Percentiles rank a stretch among this genome's conserved stretches.
Evolutionary conservation across 2,797 vertebrate species (phyloP).

Genomic region (Microcaecilia unicolor): DNA sequence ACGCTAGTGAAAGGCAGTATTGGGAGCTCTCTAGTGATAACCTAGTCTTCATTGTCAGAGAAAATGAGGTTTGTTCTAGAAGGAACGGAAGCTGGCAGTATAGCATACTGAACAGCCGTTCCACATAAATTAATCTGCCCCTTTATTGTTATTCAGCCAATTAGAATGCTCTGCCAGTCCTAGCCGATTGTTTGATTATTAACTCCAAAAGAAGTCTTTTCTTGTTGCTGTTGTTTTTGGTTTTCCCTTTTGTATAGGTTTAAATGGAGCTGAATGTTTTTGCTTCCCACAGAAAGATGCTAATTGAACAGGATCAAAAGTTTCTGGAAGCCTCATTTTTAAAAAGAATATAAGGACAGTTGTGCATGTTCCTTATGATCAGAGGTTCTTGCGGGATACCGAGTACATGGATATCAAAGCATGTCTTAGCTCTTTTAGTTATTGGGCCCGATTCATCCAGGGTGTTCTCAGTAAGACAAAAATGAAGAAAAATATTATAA

Average conservation of each 20-base stretch:
- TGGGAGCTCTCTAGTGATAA: background rate
- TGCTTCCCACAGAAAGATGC: too few species aligned
- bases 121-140: background rate
- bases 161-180: slow-evolving; percentile 3
- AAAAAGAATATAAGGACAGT: too few species aligned
- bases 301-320: too few species aligned
- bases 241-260: background rate
- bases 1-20: background rate
- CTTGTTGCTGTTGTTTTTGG: too few species aligned
- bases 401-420: too few species aligned
- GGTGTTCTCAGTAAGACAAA: too few species aligned
- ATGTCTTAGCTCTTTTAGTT: too few species aligned
- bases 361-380: too few species aligned
- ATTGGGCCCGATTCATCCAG: too few species aligned
- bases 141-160: slow-evolving; percentile 4
- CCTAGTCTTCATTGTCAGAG: background rate
- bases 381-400: too few species aligned
- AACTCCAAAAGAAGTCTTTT: background rate
- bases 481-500: too few species aligned
- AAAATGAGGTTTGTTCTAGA: background rate
- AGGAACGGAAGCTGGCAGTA: background rate
- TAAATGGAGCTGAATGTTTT: background rate
- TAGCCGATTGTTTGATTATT: slow-evolving; percentile 4
- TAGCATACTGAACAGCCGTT: slow-evolving; percentile 2
- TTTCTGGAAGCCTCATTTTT: too few species aligned